Evolutionary conservation across 2,797 vertebrate genomes (phyloP), one percentile per base, ranked within the genome.

Genomic region (Arremon brunneinucha): DNA sequence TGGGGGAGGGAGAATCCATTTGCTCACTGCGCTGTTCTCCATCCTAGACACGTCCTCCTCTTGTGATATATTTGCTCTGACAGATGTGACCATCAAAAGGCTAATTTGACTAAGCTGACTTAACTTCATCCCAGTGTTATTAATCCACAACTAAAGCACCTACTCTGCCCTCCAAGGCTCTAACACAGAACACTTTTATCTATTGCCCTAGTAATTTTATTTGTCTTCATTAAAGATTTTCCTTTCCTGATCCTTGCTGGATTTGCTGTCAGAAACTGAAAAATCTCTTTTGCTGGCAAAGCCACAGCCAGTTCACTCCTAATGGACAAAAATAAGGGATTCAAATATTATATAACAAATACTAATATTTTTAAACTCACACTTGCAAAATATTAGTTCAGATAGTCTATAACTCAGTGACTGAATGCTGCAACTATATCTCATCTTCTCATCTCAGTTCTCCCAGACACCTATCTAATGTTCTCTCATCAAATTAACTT

Each of bases 331-430:
- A 86, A 56, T 52, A 82, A 60, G 28, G 28, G 22, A 76, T 49
- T 17, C 37, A 82, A 74, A 53, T 21, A 68, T 19, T 50, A 63
- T 12, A 52, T 12, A 85, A 52, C 8, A 91, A 77, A 68, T 67
- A 70, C 8, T 63, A 34, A 34, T 32, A 26, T 47, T 65, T 81
- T 10, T 0, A 7, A 37, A 6, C 5, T 15, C 12, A n/a, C 0
- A 0, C 8, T 80, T 64, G 30, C 9, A 26, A 53, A 83, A 53
- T 64, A 57, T 35, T 62, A 34, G 14, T 70, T 17, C 30, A 74
- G 41, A 24, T 21, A 49, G 8, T 15, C 30, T 62, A 6, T 46
- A 79, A 49, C 5, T 70, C 11, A 5, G 10, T 57, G 50, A 43
- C 22, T 59, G 35, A 67, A 24, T 57, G 27, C 3, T 84, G 46